Evolutionary conservation across 2,888 invertebrate species (phyloP).

Genomic region (Aricia artaxerxes): DNA sequence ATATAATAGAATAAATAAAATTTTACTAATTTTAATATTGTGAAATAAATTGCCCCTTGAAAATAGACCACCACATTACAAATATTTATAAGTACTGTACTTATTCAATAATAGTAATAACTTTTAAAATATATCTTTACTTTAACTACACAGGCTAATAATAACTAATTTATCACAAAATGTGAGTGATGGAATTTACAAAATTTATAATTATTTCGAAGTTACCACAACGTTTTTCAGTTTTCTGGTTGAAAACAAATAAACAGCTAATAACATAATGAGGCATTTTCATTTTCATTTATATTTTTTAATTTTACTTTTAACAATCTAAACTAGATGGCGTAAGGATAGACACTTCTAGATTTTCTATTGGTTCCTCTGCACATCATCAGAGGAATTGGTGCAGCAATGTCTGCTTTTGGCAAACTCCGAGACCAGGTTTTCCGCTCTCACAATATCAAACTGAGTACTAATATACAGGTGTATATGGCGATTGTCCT

Average conservation of each 20-base stretch:
- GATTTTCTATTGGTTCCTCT: too few relatives aligned
- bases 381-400: too few relatives aligned
- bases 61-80: conserved; percentile 11
- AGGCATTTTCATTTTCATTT: too few relatives aligned
- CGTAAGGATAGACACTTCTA: too few relatives aligned
- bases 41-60: background rate
- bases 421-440: too few relatives aligned
- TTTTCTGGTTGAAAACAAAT: background rate
- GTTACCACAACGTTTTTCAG: background rate
- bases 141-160: conserved; percentile 16
- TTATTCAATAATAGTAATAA: background rate
- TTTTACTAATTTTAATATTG: background rate
- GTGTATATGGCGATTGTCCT: too few relatives aligned
- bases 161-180: conserved; percentile 26
- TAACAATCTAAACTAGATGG: too few relatives aligned
- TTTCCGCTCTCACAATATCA: too few relatives aligned
- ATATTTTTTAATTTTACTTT: too few relatives aligned
- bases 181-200: background rate
- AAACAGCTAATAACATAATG: background rate
- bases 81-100: background rate
- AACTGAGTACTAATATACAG: too few relatives aligned
- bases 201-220: background rate
- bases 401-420: too few relatives aligned
- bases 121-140: conserved; percentile 18
- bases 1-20: too few relatives aligned